phyloP scores from a whole-genome alignment of 2,113 vertebrate species.

The Tragelaphus imberbis region DNA sequence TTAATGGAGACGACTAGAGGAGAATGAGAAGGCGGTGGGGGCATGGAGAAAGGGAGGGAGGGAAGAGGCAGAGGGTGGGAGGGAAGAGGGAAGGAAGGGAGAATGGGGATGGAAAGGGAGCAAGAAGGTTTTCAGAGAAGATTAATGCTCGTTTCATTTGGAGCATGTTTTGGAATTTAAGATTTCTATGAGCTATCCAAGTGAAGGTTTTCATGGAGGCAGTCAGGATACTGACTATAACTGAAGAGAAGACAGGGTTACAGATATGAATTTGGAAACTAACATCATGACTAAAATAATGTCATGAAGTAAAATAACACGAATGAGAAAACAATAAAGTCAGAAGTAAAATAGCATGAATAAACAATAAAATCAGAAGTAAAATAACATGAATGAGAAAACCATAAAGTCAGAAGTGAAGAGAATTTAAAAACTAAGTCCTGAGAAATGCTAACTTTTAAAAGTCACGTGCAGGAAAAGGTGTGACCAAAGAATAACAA shows the following conservation, averaged over 20 bases:
- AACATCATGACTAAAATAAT: not conserved
- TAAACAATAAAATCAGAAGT: not conserved
- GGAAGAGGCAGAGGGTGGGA: too few relatives aligned
- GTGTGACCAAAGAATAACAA: not conserved
- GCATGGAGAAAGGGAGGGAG: not conserved
- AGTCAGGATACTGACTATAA: not conserved
- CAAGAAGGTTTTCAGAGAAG: not conserved
- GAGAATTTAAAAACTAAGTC: not conserved
- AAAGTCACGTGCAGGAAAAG: not conserved
- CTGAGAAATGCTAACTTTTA: not conserved
- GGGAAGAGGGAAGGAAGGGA: too few relatives aligned
- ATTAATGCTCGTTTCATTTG: not conserved
- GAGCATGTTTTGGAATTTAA: not conserved
- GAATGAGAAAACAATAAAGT: not conserved
- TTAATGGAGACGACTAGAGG: not conserved
- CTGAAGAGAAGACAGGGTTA: not conserved
- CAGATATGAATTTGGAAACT: not conserved
- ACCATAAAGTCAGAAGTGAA: not conserved
- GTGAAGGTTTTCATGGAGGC: not conserved
- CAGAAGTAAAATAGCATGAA: not conserved
- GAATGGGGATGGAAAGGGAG: not conserved
- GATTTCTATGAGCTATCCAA: not conserved
- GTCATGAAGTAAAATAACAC: not conserved
- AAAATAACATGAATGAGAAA: not conserved
- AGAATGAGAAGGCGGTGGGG: not conserved